phyloP scores from a whole-genome alignment of 64 coral and sea anemone genomes.

The Pachyseris speciosa region DNA sequence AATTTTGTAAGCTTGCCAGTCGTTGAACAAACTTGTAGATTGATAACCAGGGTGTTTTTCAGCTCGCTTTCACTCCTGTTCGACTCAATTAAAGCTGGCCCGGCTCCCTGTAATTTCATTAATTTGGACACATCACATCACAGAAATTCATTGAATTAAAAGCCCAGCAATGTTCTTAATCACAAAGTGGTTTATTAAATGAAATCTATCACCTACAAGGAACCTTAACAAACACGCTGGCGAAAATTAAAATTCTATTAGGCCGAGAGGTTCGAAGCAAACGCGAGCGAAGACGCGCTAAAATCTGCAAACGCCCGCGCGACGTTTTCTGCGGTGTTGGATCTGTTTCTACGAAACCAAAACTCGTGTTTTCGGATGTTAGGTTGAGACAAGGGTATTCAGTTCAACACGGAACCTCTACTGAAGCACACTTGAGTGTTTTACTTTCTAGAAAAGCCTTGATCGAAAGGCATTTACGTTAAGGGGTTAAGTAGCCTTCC shows the following conservation, averaged over 20 bases:
- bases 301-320: conserved; percentile 30
- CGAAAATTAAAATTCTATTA: conserved; percentile 93
- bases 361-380: not conserved
- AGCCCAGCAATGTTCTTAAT: conserved; percentile 64
- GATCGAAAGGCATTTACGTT: conserved; percentile 42
- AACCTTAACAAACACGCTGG: conserved; percentile 74
- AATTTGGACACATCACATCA: conserved; percentile 72
- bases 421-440: conserved; percentile 1
- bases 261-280: conserved; percentile 56
- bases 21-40: conserved; percentile 48
- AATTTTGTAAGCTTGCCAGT: conserved; percentile 30
- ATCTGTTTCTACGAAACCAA: conserved; percentile 30
- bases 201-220: conserved; percentile 65
- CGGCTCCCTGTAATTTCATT: conserved; percentile 77
- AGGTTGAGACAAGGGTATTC: not conserved
- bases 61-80: not conserved
- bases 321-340: not conserved
- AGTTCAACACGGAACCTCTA: not conserved
- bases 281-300: conserved; percentile 46
- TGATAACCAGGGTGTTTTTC: not conserved
- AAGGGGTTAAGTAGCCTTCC: conserved; percentile 25
- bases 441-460: conserved; percentile 13
- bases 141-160: conserved; percentile 78
- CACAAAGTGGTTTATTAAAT: conserved; percentile 86
- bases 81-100: conserved; percentile 60